Evolutionary conservation across 1,140 invertebrate species (phyloP).

Genomic region (Panulirus ornatus): DNA sequence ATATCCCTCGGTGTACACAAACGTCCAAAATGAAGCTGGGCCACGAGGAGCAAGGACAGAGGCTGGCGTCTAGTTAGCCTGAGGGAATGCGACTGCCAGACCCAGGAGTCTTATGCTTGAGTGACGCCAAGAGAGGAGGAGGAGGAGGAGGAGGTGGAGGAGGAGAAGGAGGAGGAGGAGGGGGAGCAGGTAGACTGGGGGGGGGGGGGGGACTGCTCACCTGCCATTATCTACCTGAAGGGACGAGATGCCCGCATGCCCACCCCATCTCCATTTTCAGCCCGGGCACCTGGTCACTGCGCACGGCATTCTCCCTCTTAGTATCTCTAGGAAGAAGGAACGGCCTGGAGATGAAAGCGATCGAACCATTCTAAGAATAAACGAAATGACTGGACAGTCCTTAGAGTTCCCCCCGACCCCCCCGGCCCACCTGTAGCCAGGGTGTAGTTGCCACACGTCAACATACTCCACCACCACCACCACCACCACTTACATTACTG

Average conservation of each 20-base stretch:
- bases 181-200: constrained; percentile 58
- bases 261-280: constrained; percentile 64
- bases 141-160: constrained; percentile 70
- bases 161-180: constrained; percentile 58
- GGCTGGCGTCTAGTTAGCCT: constrained; percentile 71
- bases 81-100: constrained; percentile 72
- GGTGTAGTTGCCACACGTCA: constrained; percentile 49
- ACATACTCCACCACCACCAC: constrained; percentile 19
- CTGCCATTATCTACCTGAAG: constrained; percentile 75
- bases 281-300: constrained; percentile 44
- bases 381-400: constrained; percentile 63
- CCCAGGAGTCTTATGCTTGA: constrained; percentile 71
- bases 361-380: constrained; percentile 68
- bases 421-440: constrained; percentile 72
- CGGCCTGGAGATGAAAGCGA: constrained; percentile 17
- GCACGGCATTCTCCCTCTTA: constrained; percentile 41
- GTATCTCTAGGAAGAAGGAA: constrained; percentile 30
- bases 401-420: constrained; percentile 53
- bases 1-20: constrained; percentile 33
- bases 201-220: constrained; percentile 69
- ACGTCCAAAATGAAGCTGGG: not conserved
- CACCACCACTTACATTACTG: not conserved
- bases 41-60: constrained; percentile 60
- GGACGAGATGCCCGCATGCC: constrained; percentile 72
- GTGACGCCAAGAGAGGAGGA: constrained; percentile 72